These are phyloP conservation scores for Melitaea cinxia DNA, from an alignment of 1,140 invertebrate genomes.

Conservation along the genomic window DNA sequence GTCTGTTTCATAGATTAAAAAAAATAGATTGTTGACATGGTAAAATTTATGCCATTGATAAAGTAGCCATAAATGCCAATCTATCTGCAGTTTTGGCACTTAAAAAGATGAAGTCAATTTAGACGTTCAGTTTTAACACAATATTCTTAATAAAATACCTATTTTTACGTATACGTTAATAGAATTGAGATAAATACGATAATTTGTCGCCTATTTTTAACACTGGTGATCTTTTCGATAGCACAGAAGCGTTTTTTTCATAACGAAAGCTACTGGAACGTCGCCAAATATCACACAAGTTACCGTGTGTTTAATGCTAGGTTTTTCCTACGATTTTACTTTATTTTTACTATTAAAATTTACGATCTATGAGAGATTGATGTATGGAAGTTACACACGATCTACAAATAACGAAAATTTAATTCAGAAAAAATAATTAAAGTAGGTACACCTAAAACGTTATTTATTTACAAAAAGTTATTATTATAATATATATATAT, in stretches of 20 bases:
- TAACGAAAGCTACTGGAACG: conserved; percentile 26
- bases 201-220: conserved; percentile 36
- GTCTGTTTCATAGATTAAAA: too few relatives aligned
- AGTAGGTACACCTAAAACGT: too few relatives aligned
- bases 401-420: too few relatives aligned
- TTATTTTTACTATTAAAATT: not conserved
- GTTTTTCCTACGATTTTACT: conserved; percentile 3
- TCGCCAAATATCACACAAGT: conserved; percentile 28
- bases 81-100: too few relatives aligned
- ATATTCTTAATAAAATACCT: not conserved
- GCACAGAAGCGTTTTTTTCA: conserved; percentile 30
- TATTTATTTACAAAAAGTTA: too few relatives aligned
- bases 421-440: too few relatives aligned
- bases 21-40: too few relatives aligned
- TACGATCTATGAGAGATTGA: not conserved
- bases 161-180: conserved; percentile 12
- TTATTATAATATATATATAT: too few relatives aligned
- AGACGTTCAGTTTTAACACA: not conserved
- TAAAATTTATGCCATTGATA: too few relatives aligned
- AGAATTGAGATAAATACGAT: conserved; percentile 25
- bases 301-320: conserved; percentile 7
- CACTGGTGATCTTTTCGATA: conserved; percentile 28
- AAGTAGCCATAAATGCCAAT: too few relatives aligned
- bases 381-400: not conserved
- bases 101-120: too few relatives aligned